phyloP scores from a whole-genome alignment of 2,888 invertebrate species.

The Busseola fusca region DNA sequence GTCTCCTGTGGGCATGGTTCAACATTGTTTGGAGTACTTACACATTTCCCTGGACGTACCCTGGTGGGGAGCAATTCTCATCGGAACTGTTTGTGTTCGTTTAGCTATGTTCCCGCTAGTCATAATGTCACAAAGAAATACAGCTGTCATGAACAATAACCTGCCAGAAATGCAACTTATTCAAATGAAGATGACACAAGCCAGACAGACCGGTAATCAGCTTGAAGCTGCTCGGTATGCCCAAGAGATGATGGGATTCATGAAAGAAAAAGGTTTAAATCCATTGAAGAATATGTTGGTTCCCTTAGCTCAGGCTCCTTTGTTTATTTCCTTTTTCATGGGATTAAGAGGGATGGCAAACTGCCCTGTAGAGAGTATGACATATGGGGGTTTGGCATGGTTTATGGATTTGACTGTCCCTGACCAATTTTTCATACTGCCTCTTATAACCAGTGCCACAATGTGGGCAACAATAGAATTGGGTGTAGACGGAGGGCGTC shows the following conservation, averaged over 20 bases:
- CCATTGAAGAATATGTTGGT: conserved; percentile 94
- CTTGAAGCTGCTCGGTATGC: conserved; percentile 93
- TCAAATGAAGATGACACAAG: conserved; percentile 95
- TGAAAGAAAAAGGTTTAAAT: conserved; percentile 94
- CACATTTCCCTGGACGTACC: conserved; percentile 95
- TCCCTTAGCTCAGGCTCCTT: conserved; percentile 94
- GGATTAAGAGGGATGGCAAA: conserved; percentile 96
- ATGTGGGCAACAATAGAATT: conserved; percentile 94
- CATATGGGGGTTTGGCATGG: conserved; percentile 96
- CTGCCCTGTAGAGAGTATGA: conserved; percentile 96
- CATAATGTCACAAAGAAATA: conserved; percentile 93
- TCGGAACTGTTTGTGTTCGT: conserved; percentile 94
- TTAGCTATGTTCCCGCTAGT: conserved; percentile 95
- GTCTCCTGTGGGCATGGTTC: conserved; percentile 94
- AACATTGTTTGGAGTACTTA: conserved; percentile 94
- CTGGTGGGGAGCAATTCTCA: conserved; percentile 97
- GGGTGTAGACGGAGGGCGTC: conserved; percentile 92
- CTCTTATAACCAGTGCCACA: conserved; percentile 95
- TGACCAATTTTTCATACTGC: conserved; percentile 96
- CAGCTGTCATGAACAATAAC: conserved; percentile 94
- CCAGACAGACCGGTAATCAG: conserved; percentile 94
- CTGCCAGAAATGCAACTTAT: conserved; percentile 95
- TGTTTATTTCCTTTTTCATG: conserved; percentile 97
- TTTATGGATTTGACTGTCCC: conserved; percentile 96
- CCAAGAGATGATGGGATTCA: conserved; percentile 94